Base-by-base conservation (phyloP, 2,888 invertebrate species). In the Ochropleura leucogaster region DNA sequence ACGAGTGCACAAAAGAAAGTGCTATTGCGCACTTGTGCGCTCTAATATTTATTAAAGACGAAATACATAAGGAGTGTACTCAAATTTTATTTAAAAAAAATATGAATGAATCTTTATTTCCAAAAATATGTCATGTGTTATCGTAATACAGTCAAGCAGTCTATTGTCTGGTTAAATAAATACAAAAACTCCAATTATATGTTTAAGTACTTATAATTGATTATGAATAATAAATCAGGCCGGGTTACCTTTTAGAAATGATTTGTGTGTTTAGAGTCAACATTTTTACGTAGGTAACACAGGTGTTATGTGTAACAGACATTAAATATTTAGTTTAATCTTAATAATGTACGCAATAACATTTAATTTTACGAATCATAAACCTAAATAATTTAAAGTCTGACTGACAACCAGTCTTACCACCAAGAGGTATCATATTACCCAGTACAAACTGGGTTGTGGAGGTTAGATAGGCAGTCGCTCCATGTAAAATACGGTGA, bases 191-290 rank as follows among this genome's bases (percentile, higher is more conserved):
- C 9, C 2, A 68, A 76, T 66, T 49, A 60, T 20, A 42, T 64
- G 12, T 16, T 30, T 59, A 59, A 59, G 18, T 53, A 55, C 9
- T 42, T 53, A 51, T 69, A 78, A 79, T 83, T 83, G 59, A 80
- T 77, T 57, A 68, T 30, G 47, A 40, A 44, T 16, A 68, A 60
- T 70, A 74, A 63, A 77, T 77, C 65, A 74, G 59, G 49, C 62
- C 47, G 3, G 12, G 40, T 57, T 47, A 46, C 44, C 55, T 46
- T 65, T 80, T 40, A 63, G 62, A 51, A 72, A 64, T 30, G 59
- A 42, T 46, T 57, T 72, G 65, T 82, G 12, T 62, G n/a, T 59
- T 30, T 72, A 55, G 46, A 53, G 68, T 68, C 57, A 74, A 63
- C 40, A 57, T 18, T 57, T 63, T 64, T 30, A 14, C 62, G 76